These are phyloP conservation scores for Cygnus olor DNA, from an alignment of 2,797 vertebrate genomes.

Conservation along the genomic window DNA sequence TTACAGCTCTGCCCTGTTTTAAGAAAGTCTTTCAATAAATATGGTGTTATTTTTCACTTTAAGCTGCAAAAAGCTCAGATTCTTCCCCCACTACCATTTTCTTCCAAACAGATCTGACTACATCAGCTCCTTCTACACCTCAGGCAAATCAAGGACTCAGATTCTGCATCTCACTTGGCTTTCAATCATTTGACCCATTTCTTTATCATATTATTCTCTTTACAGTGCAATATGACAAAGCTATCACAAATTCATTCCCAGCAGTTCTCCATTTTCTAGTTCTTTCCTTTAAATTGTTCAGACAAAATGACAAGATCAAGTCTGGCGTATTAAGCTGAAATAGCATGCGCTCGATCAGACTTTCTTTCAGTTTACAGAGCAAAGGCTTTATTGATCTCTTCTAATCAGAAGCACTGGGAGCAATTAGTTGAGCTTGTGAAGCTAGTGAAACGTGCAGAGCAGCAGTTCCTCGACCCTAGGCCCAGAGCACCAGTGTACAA, in stretches of 20 bases:
- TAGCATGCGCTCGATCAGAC: background rate
- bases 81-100: slow-evolving; percentile 1
- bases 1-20: background rate
- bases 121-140: slow-evolving; percentile 39
- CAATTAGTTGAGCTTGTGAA: slow-evolving; percentile 42
- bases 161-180: slow-evolving; percentile 19
- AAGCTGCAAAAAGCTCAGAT: background rate
- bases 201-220: slow-evolving; percentile 27
- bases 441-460: background rate
- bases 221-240: background rate
- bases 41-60: background rate
- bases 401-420: slow-evolving; percentile 53
- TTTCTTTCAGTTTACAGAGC: slow-evolving; percentile 7
- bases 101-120: slow-evolving; percentile 9
- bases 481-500: background rate
- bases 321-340: slow-evolving; percentile 1
- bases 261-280: background rate
- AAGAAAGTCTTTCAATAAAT: background rate
- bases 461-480: background rate
- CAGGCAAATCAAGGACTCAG: slow-evolving; percentile 21
- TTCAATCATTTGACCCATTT: slow-evolving; percentile 49
- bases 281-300: background rate
- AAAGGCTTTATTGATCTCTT: slow-evolving; percentile 50
- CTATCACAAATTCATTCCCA: slow-evolving; percentile 23
- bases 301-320: slow-evolving; percentile 28